These are phyloP conservation scores for Setipinna tenuifilis DNA, from an alignment of 2,797 vertebrate genomes.

Conservation along the genomic window DNA sequence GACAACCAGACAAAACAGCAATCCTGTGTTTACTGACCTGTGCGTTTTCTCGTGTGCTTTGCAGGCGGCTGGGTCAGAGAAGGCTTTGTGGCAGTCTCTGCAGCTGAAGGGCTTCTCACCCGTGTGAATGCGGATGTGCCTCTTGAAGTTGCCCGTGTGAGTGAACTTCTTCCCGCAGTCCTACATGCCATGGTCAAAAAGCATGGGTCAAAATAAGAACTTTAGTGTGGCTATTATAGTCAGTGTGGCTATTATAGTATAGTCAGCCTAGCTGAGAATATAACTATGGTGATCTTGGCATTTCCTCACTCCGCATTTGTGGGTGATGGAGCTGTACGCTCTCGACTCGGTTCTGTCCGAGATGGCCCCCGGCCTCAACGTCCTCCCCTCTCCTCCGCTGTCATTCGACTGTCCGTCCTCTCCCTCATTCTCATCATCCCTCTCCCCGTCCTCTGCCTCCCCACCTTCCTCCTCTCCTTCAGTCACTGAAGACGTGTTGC, in stretches of 20 bases:
- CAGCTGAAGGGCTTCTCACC: slow-evolving; percentile 97
- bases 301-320: slow-evolving; percentile 90
- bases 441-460: slow-evolving; percentile 47
- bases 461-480: slow-evolving; percentile 54
- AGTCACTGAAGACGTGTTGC: slow-evolving; percentile 31
- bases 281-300: background rate
- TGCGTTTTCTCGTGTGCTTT: slow-evolving; percentile 98
- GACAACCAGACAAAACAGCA: background rate
- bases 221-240: background rate
- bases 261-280: background rate
- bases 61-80: slow-evolving; percentile 95
- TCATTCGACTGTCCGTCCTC: slow-evolving; percentile 57
- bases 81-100: slow-evolving; percentile 92
- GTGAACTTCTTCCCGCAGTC: slow-evolving; percentile 98
- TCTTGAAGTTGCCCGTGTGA: slow-evolving; percentile 96
- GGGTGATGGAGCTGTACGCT: slow-evolving; percentile 90
- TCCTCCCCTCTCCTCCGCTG: slow-evolving; percentile 73
- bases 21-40: slow-evolving; percentile 73
- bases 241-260: background rate
- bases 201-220: background rate
- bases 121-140: slow-evolving; percentile 97
- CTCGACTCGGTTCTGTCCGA: slow-evolving; percentile 89
- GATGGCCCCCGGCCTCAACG: slow-evolving; percentile 72
- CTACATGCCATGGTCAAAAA: slow-evolving; percentile 61
- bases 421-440: slow-evolving; percentile 40